Evolutionary conservation across 2,888 invertebrate genomes (phyloP).

Genomic region (Caenorhabditis sp.): DNA sequence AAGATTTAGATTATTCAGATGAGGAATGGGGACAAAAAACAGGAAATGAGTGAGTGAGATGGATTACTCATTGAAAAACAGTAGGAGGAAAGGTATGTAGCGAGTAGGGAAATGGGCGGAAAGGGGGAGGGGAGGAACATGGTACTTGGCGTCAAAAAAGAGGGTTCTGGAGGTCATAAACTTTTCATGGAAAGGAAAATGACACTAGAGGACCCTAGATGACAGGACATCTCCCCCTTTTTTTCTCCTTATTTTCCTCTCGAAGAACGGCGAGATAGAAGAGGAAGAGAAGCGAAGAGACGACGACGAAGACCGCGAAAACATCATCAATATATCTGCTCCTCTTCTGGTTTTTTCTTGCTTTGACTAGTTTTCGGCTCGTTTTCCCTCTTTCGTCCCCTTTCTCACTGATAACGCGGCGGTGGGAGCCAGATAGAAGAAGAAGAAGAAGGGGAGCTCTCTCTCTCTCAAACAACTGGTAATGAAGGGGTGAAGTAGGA

Average conservation of each 20-base stretch:
- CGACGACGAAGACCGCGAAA: not conserved
- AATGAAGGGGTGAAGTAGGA: not conserved
- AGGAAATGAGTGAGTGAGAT: slow-evolving; percentile 31
- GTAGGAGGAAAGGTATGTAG: too few species aligned
- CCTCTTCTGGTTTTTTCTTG: not conserved
- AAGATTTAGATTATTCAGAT: slow-evolving; percentile 1
- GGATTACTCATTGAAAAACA: slow-evolving; percentile 19
- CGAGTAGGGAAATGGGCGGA: not conserved
- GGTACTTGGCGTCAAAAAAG: too few species aligned
- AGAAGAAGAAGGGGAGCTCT: too few species aligned
- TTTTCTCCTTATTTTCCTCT: not conserved
- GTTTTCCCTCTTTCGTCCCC: too few species aligned
- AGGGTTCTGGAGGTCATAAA: slow-evolving; percentile 33
- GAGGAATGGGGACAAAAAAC: slow-evolving; percentile 1
- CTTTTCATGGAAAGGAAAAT: slow-evolving; percentile 31
- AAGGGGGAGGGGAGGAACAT: not conserved
- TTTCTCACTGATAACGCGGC: too few species aligned
- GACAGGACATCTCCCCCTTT: slow-evolving; percentile 10
- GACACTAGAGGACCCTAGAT: not conserved
- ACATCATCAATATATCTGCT: slow-evolving; percentile 7
- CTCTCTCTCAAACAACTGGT: slow-evolving; percentile 12
- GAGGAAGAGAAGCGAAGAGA: not conserved
- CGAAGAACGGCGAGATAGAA: not conserved
- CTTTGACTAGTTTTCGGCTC: too few species aligned
- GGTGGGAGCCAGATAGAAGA: too few species aligned